Conservation (phyloP, 2,797 vertebrate genomes). For the Sarcophilus harrisii region DNA sequence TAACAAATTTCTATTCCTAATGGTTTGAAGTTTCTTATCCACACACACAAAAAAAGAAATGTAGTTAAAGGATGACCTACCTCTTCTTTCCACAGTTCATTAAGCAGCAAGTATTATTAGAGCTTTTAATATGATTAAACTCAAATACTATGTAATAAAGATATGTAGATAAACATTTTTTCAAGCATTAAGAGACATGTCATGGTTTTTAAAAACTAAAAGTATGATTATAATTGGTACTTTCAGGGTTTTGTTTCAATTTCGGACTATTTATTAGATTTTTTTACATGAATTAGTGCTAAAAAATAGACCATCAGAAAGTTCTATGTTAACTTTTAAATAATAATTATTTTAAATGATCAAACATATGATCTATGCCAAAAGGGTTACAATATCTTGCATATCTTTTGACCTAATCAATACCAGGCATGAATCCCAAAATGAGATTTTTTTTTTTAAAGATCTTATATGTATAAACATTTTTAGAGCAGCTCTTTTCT, state of each 20-base stretch:
- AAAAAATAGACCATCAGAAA: neutral
- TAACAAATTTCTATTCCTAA: neutral
- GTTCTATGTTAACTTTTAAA: neutral
- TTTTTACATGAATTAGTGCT: neutral
- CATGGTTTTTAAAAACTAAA: neutral
- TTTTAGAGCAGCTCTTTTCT: too few species aligned
- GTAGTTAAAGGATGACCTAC: neutral
- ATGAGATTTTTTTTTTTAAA: too few species aligned
- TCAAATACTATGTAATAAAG: neutral
- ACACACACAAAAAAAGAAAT: neutral
- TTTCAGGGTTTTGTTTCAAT: neutral
- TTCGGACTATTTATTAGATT: neutral
- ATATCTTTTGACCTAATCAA: too few species aligned
- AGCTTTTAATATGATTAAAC: neutral
- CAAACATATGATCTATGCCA: too few species aligned
- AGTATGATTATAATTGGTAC: neutral
- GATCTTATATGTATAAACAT: too few species aligned
- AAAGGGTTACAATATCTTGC: too few species aligned
- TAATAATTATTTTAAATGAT: neutral
- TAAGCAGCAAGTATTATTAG: neutral
- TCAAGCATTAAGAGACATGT: neutral
- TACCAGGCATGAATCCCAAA: too few species aligned
- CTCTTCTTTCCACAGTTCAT: neutral
- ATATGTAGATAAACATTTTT: neutral
- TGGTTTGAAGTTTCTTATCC: neutral